These are phyloP conservation scores for Eufriesea mexicana DNA, from an alignment of 1,140 invertebrate genomes.

Conservation along the genomic window DNA sequence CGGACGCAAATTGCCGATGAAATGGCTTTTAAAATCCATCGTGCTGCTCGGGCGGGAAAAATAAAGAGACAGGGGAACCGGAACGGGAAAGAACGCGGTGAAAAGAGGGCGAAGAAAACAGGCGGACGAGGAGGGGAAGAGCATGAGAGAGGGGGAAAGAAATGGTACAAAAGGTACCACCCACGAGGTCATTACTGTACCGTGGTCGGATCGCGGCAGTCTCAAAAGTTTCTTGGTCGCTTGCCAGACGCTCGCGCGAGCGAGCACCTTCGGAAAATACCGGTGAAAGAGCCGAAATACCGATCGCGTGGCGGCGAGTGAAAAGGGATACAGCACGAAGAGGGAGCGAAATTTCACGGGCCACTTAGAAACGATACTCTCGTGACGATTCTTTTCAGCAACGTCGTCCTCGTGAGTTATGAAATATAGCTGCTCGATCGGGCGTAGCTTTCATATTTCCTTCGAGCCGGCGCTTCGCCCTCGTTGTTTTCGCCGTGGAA, in stretches of 20 bases:
- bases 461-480: not conserved
- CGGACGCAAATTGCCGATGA: constrained; percentile 34
- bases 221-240: constrained; percentile 32
- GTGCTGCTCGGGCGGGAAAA: not conserved
- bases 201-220: constrained; percentile 11
- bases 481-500: constrained; percentile 46
- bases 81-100: not conserved
- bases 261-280: constrained; percentile 15
- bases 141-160: not conserved
- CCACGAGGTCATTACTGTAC: constrained; percentile 38
- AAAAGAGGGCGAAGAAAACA: not conserved
- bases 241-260: constrained; percentile 16
- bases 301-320: not conserved
- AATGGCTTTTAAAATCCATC: constrained; percentile 33
- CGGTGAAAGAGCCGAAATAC: constrained; percentile 1
- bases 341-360: constrained; percentile 21
- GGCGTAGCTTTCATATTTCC: constrained; percentile 51
- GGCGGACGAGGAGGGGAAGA: too few species aligned
- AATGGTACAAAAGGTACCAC: constrained; percentile 8
- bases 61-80: not conserved
- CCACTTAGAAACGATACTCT: constrained; percentile 34
- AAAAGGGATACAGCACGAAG: not conserved
- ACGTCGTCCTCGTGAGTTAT: constrained; percentile 38
- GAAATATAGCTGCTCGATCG: constrained; percentile 50
- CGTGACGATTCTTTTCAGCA: constrained; percentile 30